Evolutionary conservation across 2,113 vertebrate genomes (phyloP).

Genomic region (Girardinichthys multiradiatus): DNA sequence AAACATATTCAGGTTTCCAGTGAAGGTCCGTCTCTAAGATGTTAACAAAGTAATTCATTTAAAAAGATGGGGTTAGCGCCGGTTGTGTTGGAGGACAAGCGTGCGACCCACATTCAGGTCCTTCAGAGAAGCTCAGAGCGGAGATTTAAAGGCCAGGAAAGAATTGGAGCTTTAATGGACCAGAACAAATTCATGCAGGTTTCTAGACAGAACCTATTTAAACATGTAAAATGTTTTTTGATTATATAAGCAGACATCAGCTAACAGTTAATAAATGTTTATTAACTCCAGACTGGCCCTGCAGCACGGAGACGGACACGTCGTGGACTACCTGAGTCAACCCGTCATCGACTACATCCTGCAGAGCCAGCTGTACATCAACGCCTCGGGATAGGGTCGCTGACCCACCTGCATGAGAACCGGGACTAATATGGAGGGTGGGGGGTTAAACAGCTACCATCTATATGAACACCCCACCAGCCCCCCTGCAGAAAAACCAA

Average conservation of each 20-base stretch:
- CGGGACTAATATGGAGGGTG: constrained; percentile 12
- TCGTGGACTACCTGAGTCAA: constrained; percentile 95
- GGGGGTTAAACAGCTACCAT: constrained; percentile 9
- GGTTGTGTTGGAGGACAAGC: too few species aligned
- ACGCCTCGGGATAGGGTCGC: constrained; percentile 87
- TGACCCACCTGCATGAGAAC: constrained; percentile 17
- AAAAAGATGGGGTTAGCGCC: too few species aligned
- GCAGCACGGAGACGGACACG: constrained; percentile 96
- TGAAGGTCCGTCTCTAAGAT: neutral
- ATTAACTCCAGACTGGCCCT: constrained; percentile 87
- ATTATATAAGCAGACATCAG: too few species aligned
- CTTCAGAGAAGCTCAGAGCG: too few species aligned
- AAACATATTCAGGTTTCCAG: neutral
- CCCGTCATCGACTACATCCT: constrained; percentile 99
- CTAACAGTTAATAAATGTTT: fast-evolving
- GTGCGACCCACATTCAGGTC: too few species aligned
- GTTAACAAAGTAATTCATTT: neutral
- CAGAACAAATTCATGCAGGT: too few species aligned
- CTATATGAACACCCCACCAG: constrained; percentile 8
- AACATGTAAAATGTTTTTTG: too few species aligned
- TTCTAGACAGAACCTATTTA: too few species aligned
- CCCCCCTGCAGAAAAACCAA: constrained; percentile 1
- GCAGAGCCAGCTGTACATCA: constrained; percentile 99
- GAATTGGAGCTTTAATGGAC: too few species aligned
- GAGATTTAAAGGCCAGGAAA: too few species aligned